phyloP scores from a whole-genome alignment of 37 sponge, comb jelly and placozoan species.

The Halisarca cf. caerulea region DNA sequence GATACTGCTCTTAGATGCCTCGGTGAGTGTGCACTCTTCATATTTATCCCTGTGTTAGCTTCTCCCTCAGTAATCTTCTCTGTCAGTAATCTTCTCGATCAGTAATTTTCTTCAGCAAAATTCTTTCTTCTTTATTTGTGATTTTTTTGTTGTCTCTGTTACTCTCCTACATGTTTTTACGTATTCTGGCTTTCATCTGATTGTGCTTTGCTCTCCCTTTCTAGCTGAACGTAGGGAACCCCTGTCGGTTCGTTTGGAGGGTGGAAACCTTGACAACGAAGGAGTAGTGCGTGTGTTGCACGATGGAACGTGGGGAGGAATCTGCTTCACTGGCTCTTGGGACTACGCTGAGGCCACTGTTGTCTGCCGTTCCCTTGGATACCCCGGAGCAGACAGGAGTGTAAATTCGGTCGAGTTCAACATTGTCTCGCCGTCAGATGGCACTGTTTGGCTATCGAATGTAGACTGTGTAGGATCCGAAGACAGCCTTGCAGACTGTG shows the following conservation, averaged over 20 bases:
- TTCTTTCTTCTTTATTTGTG: no score
- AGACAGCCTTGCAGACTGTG: conserved; percentile 25
- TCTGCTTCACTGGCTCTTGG: conserved; percentile 27
- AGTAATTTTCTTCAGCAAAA: no score
- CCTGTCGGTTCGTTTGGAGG: background rate
- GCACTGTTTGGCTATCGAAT: conserved; percentile 33
- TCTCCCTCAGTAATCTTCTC: no score
- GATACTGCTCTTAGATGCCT: conserved; percentile 7
- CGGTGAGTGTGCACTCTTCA: background rate
- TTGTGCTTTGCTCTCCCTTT: background rate
- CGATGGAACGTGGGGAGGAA: conserved; percentile 46
- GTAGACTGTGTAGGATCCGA: conserved; percentile 37
- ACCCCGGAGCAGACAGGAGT: background rate
- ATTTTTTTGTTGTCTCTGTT: no score
- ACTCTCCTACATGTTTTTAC: no score
- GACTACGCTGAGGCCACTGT: conserved; percentile 13
- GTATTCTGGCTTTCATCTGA: no score
- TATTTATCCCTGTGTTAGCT: no score
- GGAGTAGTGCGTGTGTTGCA: conserved; percentile 15
- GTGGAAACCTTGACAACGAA: background rate
- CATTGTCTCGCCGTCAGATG: conserved; percentile 9
- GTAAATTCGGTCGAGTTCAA: background rate
- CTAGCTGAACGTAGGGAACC: background rate
- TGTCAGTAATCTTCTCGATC: no score
- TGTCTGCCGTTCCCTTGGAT: conserved; percentile 35